Evolutionary conservation across 1,140 invertebrate genomes (phyloP).

Genomic region (Muscidifurax raptorellus): DNA sequence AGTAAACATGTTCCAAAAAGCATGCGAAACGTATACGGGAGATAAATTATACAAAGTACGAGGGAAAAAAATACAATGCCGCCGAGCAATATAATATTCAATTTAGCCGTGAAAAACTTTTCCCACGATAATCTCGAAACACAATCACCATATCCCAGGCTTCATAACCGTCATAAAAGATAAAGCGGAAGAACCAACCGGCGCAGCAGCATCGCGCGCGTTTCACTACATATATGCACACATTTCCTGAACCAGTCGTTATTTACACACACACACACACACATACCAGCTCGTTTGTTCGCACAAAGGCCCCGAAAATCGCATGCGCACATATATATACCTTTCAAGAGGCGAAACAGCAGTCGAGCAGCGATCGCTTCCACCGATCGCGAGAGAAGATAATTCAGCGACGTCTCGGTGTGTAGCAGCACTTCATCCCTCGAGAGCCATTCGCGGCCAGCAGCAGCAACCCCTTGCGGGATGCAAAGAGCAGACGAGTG

Average conservation of each 20-base stretch:
- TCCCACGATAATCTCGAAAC: background rate
- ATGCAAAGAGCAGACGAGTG: background rate
- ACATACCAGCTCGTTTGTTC: background rate
- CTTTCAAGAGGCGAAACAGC: background rate
- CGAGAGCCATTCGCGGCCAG: slow-evolving; percentile 23
- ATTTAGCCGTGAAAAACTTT: background rate
- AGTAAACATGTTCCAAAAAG: background rate
- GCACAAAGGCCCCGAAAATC: background rate
- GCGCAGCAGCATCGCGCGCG: background rate
- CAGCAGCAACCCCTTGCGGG: background rate
- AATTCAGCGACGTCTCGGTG: slow-evolving; percentile 20
- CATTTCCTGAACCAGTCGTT: background rate
- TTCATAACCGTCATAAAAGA: background rate
- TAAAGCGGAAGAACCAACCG: background rate
- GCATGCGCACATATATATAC: background rate
- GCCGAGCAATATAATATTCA: too few relatives aligned
- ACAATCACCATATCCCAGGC: background rate
- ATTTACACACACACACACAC: background rate
- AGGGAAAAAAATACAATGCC: background rate
- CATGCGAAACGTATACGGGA: background rate
- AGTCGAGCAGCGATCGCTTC: background rate
- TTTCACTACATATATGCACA: background rate
- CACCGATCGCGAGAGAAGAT: background rate
- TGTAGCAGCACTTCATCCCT: slow-evolving; percentile 16
- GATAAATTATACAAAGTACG: background rate